These are phyloP conservation scores for Tympanuchus pallidicinctus DNA, from an alignment of 2,113 vertebrate genomes.

Conservation along the genomic window DNA sequence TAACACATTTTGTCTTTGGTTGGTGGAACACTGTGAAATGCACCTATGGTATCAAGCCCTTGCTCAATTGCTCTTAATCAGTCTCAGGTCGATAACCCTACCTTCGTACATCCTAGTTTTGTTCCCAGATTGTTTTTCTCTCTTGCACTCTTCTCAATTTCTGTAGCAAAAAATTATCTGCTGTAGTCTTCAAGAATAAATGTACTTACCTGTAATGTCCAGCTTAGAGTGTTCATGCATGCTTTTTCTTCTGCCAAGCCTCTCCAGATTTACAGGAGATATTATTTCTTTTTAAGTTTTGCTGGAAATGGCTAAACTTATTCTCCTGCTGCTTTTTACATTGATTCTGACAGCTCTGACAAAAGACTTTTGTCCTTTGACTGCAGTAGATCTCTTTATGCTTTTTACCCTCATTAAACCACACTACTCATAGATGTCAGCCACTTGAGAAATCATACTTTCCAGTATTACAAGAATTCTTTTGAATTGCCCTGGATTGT, in stretches of 20 bases:
- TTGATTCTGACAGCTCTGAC: neutral
- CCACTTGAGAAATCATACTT: slow-evolving; percentile 5
- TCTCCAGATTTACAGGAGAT: neutral
- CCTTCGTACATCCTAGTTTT: neutral
- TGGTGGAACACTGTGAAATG: neutral
- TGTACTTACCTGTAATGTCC: neutral
- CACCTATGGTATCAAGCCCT: neutral
- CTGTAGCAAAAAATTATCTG: neutral
- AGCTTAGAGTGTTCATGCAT: neutral
- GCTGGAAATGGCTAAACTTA: neutral
- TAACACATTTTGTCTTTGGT: neutral
- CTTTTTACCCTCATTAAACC: slow-evolving; percentile 1
- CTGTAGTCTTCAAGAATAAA: neutral
- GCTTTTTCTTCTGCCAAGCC: neutral
- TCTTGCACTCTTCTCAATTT: neutral
- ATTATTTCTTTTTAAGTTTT: neutral
- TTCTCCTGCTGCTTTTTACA: neutral
- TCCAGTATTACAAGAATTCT: neutral
- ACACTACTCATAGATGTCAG: neutral
- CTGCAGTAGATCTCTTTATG: neutral
- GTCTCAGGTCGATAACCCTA: neutral
- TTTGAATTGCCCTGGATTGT: neutral
- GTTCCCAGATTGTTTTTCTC: neutral
- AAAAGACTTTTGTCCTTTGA: neutral
- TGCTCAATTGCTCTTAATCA: neutral